Conservation (phyloP, 1,140 invertebrate species). For the Zaprionus davidi region DNA sequence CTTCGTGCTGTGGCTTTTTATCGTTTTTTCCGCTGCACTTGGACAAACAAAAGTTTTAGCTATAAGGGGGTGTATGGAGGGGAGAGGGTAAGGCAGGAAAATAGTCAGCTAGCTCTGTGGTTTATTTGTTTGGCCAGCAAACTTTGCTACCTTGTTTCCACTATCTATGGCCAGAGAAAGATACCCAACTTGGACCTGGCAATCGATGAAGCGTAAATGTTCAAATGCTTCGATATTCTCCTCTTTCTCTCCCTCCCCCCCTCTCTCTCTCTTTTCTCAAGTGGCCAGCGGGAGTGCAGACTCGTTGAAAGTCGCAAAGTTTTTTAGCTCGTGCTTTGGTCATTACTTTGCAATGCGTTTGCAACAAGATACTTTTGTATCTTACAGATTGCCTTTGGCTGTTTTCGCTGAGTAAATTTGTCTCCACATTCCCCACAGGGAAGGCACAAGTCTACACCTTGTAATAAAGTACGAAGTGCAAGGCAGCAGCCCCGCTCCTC, state of each 20-base stretch:
- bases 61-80: not conserved
- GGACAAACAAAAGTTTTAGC: slow-evolving; percentile 75
- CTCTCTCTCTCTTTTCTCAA: slow-evolving; percentile 20
- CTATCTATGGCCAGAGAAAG: slow-evolving; percentile 29
- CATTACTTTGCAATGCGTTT: slow-evolving; percentile 71
- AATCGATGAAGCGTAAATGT: slow-evolving; percentile 83
- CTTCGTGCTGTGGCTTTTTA: slow-evolving; percentile 67
- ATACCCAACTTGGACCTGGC: slow-evolving; percentile 58
- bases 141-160: slow-evolving; percentile 64
- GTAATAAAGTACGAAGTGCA: slow-evolving; percentile 36
- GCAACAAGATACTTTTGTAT: slow-evolving; percentile 73
- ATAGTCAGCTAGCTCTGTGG: slow-evolving; percentile 47
- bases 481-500: not conserved
- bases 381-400: slow-evolving; percentile 73
- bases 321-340: slow-evolving; percentile 68
- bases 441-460: slow-evolving; percentile 16
- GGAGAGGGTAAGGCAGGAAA: not conserved
- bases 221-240: slow-evolving; percentile 74
- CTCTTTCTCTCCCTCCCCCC: not conserved
- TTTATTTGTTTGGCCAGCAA: slow-evolving; percentile 81
- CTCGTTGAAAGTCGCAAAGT: not conserved
- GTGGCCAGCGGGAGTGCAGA: slow-evolving; percentile 30
- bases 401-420: slow-evolving; percentile 61
- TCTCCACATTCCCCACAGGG: slow-evolving; percentile 25
- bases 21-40: slow-evolving; percentile 66